Evolutionary conservation across 2,888 invertebrate genomes (phyloP).

Genomic region (Perizoma flavofasciatum): DNA sequence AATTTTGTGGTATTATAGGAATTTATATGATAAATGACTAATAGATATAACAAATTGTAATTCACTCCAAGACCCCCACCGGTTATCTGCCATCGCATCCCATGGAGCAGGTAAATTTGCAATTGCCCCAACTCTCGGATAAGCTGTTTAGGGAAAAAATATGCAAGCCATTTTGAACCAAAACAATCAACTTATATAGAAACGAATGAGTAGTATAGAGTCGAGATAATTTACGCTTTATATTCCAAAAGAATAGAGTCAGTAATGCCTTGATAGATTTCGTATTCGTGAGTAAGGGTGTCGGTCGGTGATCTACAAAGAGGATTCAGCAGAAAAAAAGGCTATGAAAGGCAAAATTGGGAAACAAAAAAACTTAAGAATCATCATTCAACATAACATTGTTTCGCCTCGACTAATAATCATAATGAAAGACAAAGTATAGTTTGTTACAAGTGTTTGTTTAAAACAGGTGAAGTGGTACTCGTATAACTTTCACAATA

Average conservation of each 20-base stretch:
- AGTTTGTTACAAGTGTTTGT: conserved; percentile 21
- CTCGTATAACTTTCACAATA: conserved; percentile 23
- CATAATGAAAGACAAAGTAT: conserved; percentile 20
- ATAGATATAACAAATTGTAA: conserved; percentile 44
- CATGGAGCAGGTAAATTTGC: conserved; percentile 69
- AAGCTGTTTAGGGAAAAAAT: conserved; percentile 47
- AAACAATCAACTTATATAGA: conserved; percentile 40
- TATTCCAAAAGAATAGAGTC: conserved; percentile 46
- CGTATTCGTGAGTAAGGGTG: conserved; percentile 40
- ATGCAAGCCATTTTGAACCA: conserved; percentile 52
- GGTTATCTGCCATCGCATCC: conserved; percentile 53
- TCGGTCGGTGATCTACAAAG: conserved; percentile 64
- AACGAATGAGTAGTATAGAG: conserved; percentile 29
- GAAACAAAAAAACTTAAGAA: conserved; percentile 42
- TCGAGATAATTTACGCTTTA: conserved; percentile 49
- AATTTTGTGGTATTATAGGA: conserved; percentile 6
- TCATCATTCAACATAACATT: conserved; percentile 29
- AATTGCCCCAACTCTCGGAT: conserved; percentile 56
- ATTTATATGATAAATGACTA: conserved; percentile 29
- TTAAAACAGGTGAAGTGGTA: conserved; percentile 9
- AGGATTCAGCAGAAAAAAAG: conserved; percentile 44
- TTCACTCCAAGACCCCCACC: conserved; percentile 41
- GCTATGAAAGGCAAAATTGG: conserved; percentile 46
- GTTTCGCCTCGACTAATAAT: conserved; percentile 28
- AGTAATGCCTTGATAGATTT: conserved; percentile 45